A percentile compares a stretch with the other conserved stretches of the same genome.
Evolutionary conservation across 2,113 vertebrate genomes (phyloP).

Genomic region (Tyrannus savana): DNA sequence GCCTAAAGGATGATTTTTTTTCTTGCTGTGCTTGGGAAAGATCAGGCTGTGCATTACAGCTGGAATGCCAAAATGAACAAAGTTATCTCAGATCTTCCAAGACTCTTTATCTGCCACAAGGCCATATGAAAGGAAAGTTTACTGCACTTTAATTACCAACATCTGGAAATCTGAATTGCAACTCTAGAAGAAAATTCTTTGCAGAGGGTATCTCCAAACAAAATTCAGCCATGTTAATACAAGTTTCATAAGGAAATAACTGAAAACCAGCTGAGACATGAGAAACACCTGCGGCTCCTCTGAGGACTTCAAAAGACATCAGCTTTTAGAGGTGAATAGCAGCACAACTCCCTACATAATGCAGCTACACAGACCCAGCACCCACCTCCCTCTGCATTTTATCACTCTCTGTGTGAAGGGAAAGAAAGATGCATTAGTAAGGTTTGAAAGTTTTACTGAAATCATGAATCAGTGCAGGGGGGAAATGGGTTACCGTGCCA

Average conservation of each 20-base stretch:
- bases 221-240: background rate
- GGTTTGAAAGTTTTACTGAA: background rate
- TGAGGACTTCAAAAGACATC: background rate
- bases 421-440: background rate
- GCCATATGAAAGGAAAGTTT: background rate
- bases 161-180: constrained; percentile 13
- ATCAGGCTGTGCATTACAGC: background rate
- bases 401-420: background rate
- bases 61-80: background rate
- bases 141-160: constrained; percentile 14
- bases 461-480: background rate
- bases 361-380: background rate
- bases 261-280: background rate
- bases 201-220: background rate
- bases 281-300: background rate
- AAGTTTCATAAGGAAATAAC: background rate
- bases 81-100: background rate
- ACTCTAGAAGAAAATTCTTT: background rate
- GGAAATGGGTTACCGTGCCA: background rate
- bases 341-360: background rate
- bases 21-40: background rate
- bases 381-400: background rate
- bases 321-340: background rate
- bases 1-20: background rate
- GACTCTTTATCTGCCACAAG: background rate